Percentiles rank a stretch among this genome's conserved stretches.
phyloP scores from a whole-genome alignment of 2,113 vertebrate species.

The Peromyscus polionotus region DNA sequence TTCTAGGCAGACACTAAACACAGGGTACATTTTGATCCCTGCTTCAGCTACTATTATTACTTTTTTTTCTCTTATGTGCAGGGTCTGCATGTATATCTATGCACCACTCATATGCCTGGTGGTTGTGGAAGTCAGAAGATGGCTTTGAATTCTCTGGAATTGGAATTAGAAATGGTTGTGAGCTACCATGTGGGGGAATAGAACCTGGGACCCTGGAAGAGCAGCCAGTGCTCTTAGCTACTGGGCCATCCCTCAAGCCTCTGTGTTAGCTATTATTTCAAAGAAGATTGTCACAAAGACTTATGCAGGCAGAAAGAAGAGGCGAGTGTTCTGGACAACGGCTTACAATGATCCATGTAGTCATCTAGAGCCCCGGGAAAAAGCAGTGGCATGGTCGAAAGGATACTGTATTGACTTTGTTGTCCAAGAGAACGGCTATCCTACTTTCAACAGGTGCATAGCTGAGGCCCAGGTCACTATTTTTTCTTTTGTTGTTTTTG shows the following conservation, averaged over 20 bases:
- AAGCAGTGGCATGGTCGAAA: background rate
- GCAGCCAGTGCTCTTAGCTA: background rate
- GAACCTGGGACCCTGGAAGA: background rate
- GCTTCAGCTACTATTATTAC: background rate
- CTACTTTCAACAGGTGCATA: fast-evolving
- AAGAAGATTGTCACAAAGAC: background rate
- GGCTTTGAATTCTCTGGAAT: background rate
- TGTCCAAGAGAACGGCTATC: fast-evolving
- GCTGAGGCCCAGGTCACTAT: background rate
- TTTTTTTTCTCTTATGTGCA: background rate
- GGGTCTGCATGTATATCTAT: background rate
- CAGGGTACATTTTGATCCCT: background rate
- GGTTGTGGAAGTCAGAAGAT: background rate
- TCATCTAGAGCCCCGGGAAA: background rate
- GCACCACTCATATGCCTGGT: background rate
- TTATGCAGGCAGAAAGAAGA: background rate
- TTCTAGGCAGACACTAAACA: background rate
- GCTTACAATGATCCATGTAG: too few relatives aligned
- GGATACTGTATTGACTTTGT: fast-evolving
- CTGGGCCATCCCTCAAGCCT: background rate
- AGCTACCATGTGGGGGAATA: background rate
- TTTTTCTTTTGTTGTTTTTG: background rate
- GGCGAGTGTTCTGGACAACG: too few relatives aligned
- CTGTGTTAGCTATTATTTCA: background rate
- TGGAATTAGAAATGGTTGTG: background rate